Evolutionary conservation across 2,888 invertebrate genomes (phyloP), one percentile per base, ranked within the genome.

Genomic region (Drosophila crucigera): DNA sequence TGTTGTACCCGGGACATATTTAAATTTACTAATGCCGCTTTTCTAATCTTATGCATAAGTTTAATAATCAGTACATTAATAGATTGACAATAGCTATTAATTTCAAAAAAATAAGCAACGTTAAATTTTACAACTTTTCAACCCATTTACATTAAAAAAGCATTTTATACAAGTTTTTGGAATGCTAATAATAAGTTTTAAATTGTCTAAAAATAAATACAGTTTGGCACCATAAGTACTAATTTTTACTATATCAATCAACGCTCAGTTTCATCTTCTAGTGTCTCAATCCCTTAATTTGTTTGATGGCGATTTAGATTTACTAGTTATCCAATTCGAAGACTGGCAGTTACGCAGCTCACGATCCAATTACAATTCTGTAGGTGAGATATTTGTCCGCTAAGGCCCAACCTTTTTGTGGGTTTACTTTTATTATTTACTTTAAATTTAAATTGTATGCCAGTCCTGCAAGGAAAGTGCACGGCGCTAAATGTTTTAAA

Each of bases 381-480:
- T 11, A 76, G 73, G 61, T 61, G 66, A 55, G 35, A 43, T 14
- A 11, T 3, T 4, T 14, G 28, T 37, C 19, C 61, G 22, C n/a
- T 14, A 19, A 30, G 6, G n/a, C n/a, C 52, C 22, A 6, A 39
- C 49, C 31, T n/a, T 35, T 16, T 28, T 2, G 43, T 9, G 19
- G 54, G 62, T 59, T 72, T 59, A 62, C 66, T 81, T 77, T 78
- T 87, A 76, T 78, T 82, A 78, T 89, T 82, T 83, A 83, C 80
- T 87, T 84, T 71, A 81, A 82, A 82, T 84, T 84, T 83, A 86
- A 84, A 89, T 87, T 81, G 83, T 83, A 82, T 72, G 85, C 72
- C 74, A 78, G 82, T 69, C 70, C 76, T 77, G 75, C 67, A 75
- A 80, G 82, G 82, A 86, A 89, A 89, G 87, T 86, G 82, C 89